Evolutionary conservation across 2,113 vertebrate genomes (phyloP).

Genomic region (Gobiocypris rarus): DNA sequence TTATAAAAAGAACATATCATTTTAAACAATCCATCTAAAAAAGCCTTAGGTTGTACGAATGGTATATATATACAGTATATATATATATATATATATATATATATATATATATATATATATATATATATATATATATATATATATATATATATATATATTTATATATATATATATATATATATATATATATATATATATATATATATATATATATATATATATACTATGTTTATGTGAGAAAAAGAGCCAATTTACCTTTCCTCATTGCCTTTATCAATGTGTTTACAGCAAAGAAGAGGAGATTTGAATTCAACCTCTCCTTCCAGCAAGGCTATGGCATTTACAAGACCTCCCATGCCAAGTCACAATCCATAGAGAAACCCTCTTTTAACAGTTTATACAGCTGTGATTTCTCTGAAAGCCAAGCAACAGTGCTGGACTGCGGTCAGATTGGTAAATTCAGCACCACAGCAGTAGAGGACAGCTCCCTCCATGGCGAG

Average conservation of each 20-base stretch:
- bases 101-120: no score
- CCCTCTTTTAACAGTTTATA: conserved; percentile 75
- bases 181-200: no score
- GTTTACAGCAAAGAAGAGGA: conserved; percentile 80
- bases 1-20: background rate
- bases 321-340: conserved; percentile 89
- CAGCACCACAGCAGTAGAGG: conserved; percentile 75
- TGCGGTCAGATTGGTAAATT: conserved; percentile 70
- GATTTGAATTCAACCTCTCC: conserved; percentile 91
- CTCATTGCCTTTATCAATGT: background rate
- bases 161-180: no score
- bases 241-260: background rate
- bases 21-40: no score
- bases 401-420: conserved; percentile 69
- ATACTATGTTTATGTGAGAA: background rate
- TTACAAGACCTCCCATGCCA: conserved; percentile 84
- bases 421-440: conserved; percentile 63
- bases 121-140: no score
- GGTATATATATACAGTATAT: no score
- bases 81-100: no score
- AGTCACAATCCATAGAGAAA: conserved; percentile 70
- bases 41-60: no score
- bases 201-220: background rate
- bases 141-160: no score
- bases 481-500: conserved; percentile 74